Percentiles rank a stretch among this genome's conserved stretches.
phyloP scores from a whole-genome alignment of 2,113 vertebrate species.

The Syrrhaptes paradoxus region DNA sequence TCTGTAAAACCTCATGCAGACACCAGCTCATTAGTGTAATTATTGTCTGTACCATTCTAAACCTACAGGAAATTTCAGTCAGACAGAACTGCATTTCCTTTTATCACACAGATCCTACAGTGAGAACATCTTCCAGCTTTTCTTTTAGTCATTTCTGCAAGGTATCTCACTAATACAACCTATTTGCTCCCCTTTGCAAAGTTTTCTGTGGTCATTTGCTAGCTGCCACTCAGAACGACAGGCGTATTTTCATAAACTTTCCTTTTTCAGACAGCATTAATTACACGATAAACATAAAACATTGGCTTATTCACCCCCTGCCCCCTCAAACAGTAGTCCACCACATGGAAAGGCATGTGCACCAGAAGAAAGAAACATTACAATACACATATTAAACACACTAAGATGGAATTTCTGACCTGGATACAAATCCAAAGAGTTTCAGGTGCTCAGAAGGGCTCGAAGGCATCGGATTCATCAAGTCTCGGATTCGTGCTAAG shows the following conservation, averaged over 20 bases:
- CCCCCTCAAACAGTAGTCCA: background rate
- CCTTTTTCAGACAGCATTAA: background rate
- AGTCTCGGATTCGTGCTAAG: conserved; percentile 84
- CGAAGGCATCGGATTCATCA: conserved; percentile 77
- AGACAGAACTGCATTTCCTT: background rate
- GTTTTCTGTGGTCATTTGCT: background rate
- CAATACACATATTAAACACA: background rate
- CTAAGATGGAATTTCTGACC: conserved; percentile 73
- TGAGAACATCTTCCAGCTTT: background rate
- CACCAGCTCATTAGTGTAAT: background rate
- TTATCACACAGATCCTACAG: background rate
- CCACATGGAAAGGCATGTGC: background rate
- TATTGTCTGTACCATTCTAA: background rate
- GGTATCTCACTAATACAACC: background rate
- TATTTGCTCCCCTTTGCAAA: background rate
- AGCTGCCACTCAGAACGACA: background rate
- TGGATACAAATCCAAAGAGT: conserved; percentile 88
- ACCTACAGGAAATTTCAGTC: background rate
- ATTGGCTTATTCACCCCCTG: background rate
- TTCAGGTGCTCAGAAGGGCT: conserved; percentile 81
- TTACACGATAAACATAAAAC: background rate
- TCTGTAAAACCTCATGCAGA: background rate
- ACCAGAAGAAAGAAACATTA: background rate
- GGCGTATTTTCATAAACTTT: background rate
- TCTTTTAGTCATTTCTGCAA: background rate